phyloP scores from a whole-genome alignment of 2,113 vertebrate species.

The Willisornis vidua region DNA sequence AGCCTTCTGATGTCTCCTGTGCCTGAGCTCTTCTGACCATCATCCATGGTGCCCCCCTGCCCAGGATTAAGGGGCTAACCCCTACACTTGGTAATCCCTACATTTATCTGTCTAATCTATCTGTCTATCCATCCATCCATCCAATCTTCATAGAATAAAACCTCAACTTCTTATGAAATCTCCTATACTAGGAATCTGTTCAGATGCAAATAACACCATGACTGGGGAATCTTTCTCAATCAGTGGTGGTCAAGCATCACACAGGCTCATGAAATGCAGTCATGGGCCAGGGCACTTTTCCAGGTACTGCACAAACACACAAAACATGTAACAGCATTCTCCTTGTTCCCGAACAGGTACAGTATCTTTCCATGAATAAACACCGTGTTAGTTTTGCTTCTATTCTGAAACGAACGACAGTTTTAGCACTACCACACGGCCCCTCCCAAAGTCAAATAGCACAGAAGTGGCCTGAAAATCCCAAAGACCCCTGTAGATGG shows the following conservation, averaged over 20 bases:
- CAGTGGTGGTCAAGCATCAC: not conserved
- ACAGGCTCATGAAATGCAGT: not conserved
- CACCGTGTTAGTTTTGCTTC: not conserved
- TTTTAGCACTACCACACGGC: not conserved
- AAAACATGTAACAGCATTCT: not conserved
- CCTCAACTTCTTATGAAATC: not conserved
- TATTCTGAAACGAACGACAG: not conserved
- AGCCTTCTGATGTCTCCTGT: no score
- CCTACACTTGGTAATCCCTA: no score
- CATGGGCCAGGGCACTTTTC: not conserved
- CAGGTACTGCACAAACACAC: not conserved
- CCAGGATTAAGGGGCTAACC: no score
- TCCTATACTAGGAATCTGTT: not conserved
- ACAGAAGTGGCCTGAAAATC: not conserved
- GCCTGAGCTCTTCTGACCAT: no score
- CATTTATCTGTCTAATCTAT: no score
- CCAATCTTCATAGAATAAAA: not conserved
- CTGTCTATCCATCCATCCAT: accelerated
- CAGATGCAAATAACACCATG: not conserved
- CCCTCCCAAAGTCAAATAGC: not conserved
- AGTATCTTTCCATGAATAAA: not conserved
- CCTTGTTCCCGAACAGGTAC: not conserved
- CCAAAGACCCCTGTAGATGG: accelerated
- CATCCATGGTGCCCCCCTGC: no score
- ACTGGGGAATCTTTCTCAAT: not conserved